phyloP scores from a whole-genome alignment of 2,797 vertebrate species.

The Malacoctenus gilli region DNA sequence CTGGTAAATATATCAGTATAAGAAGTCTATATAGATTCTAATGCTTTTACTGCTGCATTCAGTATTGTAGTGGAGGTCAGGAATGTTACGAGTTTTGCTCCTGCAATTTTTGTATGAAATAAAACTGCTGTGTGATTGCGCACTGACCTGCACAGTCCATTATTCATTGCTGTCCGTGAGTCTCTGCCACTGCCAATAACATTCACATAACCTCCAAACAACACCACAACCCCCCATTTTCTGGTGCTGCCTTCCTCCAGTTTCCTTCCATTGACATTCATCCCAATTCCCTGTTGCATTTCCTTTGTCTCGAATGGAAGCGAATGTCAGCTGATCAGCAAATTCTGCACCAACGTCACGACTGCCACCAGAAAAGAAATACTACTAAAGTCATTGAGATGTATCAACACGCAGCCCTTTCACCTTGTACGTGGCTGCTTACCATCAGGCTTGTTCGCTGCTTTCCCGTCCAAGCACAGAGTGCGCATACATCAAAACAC shows the following conservation, averaged over 20 bases:
- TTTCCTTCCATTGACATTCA: conserved; percentile 35
- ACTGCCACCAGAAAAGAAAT: too few relatives aligned
- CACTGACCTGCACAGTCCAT: not conserved
- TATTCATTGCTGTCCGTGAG: not conserved
- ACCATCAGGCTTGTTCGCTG: conserved; percentile 46
- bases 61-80: too few relatives aligned
- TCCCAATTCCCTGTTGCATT: conserved; percentile 4
- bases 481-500: conserved; percentile 11
- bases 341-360: too few relatives aligned
- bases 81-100: too few relatives aligned
- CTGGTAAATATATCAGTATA: too few relatives aligned
- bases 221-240: conserved; percentile 1
- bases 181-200: not conserved
- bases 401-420: conserved; percentile 46
- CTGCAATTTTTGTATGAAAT: too few relatives aligned
- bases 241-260: conserved; percentile 3
- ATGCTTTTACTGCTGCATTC: too few relatives aligned
- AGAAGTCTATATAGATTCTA: too few relatives aligned
- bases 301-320: conserved; percentile 1
- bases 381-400: conserved; percentile 19
- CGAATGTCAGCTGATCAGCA: conserved; percentile 25
- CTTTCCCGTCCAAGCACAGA: conserved; percentile 37
- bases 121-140: not conserved
- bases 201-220: conserved; percentile 35
- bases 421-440: conserved; percentile 43